Percentiles rank a stretch among this genome's conserved stretches.
phyloP scores from a whole-genome alignment of 2,113 vertebrate genomes.

The Asarcornis scutulata region DNA sequence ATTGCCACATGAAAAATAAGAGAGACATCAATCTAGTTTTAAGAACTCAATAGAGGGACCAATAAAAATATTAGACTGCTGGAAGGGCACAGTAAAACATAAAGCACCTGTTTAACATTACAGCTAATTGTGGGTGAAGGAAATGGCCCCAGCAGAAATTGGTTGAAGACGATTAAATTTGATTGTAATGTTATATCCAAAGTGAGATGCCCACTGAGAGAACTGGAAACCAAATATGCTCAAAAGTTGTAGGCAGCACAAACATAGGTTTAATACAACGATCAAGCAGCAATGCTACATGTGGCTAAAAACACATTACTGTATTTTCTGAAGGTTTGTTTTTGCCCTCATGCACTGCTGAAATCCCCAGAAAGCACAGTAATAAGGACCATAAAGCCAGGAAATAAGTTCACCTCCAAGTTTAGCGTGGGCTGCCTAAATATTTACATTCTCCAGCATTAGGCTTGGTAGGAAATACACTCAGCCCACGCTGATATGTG shows the following conservation, averaged over 20 bases:
- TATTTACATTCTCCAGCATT: neutral
- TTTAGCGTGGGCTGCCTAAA: neutral
- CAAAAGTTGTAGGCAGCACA: neutral
- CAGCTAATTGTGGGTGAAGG: constrained; percentile 25
- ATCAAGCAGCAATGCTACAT: neutral
- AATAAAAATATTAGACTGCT: constrained; percentile 40
- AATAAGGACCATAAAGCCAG: neutral
- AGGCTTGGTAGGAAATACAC: neutral
- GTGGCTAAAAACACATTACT: neutral
- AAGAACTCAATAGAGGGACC: neutral
- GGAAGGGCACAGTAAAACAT: constrained; percentile 17
- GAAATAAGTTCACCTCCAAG: neutral
- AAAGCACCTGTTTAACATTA: constrained; percentile 50
- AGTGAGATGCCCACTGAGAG: neutral
- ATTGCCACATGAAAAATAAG: neutral
- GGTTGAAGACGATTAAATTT: constrained; percentile 48
- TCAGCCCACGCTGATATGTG: neutral
- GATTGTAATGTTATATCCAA: neutral
- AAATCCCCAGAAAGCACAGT: neutral
- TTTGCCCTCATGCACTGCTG: neutral
- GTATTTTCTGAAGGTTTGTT: neutral
- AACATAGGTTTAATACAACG: neutral
- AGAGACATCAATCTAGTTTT: neutral
- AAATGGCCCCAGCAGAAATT: constrained; percentile 40
- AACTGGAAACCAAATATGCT: constrained; percentile 18